These are phyloP conservation scores for Etheostoma nigrum DNA, from an alignment of 2,797 vertebrate genomes.

Conservation along the genomic window DNA sequence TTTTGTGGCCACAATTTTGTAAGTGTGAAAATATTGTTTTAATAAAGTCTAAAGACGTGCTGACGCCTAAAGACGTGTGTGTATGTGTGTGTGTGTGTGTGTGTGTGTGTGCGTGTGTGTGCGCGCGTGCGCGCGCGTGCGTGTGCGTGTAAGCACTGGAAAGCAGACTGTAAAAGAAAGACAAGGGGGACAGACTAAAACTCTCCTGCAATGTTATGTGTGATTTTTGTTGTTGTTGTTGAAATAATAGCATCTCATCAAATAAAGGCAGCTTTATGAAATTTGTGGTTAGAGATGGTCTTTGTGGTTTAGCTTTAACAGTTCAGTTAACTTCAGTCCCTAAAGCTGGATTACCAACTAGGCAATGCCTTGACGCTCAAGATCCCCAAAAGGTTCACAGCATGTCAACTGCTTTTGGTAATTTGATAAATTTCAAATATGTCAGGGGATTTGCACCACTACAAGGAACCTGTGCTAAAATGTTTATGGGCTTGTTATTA, in stretches of 20 bases:
- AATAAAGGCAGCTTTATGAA: constrained; percentile 52
- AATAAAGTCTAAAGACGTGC: too few species aligned
- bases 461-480: background rate
- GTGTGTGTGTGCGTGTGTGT: too few species aligned
- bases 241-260: constrained; percentile 26
- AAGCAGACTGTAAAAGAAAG: constrained; percentile 36
- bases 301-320: constrained; percentile 30
- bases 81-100: too few species aligned
- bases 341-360: constrained; percentile 14
- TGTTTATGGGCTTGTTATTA: background rate
- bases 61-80: too few species aligned
- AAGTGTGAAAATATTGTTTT: too few species aligned
- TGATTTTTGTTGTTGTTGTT: background rate
- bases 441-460: background rate
- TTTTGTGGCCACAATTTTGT: too few species aligned
- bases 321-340: constrained; percentile 21
- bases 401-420: background rate
- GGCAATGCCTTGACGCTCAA: background rate
- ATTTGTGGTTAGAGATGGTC: constrained; percentile 25
- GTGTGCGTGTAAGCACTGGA: constrained; percentile 5
- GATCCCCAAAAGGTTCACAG: background rate
- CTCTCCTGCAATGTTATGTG: background rate
- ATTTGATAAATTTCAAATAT: constrained; percentile 12
- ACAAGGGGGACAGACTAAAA: constrained; percentile 10
- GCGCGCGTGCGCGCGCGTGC: background rate